Percentiles rank a stretch among this genome's conserved stretches.
Conservation (phyloP, 2,888 invertebrate species). For the Dexiosoma caninum region DNA sequence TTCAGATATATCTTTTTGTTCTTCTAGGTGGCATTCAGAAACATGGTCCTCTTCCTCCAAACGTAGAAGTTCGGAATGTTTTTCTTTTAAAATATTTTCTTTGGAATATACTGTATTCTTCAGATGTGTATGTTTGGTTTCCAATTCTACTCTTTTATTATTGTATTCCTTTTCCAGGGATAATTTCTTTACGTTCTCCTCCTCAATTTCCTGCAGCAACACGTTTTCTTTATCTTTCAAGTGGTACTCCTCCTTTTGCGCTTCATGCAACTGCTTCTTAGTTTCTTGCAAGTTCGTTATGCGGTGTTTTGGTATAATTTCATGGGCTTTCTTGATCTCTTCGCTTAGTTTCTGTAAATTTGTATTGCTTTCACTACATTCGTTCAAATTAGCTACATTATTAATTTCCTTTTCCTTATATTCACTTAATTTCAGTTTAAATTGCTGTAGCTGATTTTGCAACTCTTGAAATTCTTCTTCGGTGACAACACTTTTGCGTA, state of each 20-base stretch:
- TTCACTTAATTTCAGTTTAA: constrained; percentile 63
- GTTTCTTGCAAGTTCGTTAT: constrained; percentile 63
- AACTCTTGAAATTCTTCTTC: constrained; percentile 67
- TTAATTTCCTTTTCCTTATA: constrained; percentile 41
- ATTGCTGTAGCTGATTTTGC: constrained; percentile 46
- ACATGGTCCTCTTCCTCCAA: constrained; percentile 49
- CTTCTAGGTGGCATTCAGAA: constrained; percentile 42
- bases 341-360: constrained; percentile 50
- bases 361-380: constrained; percentile 63
- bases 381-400: constrained; percentile 51
- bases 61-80: neutral
- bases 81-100: constrained; percentile 38
- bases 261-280: constrained; percentile 26
- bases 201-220: constrained; percentile 33
- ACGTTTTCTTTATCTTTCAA: constrained; percentile 4
- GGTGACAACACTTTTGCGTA: constrained; percentile 67
- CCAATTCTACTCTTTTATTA: constrained; percentile 13
- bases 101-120: constrained; percentile 15
- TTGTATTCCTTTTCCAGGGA: constrained; percentile 38
- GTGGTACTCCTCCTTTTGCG: neutral
- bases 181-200: constrained; percentile 21
- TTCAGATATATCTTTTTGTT: constrained; percentile 59
- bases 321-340: constrained; percentile 62
- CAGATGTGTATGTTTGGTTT: constrained; percentile 5
- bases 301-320: constrained; percentile 61